Evolutionary conservation across 2,797 vertebrate species (phyloP), one percentile per base, ranked within the genome.

Genomic region (Pantherophis alleghaniensis): DNA sequence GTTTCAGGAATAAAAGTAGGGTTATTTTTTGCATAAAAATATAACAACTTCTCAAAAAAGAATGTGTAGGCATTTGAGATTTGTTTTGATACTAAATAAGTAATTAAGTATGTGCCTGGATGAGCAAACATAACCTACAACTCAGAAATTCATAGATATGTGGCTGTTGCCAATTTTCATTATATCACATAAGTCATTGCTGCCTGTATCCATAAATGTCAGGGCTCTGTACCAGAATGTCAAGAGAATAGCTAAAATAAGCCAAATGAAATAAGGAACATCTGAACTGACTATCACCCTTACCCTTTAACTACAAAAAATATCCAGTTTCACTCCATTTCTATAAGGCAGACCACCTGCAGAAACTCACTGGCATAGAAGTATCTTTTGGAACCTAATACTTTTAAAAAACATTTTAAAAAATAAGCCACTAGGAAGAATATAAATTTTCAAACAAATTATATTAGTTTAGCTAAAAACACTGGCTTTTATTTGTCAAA

Each of bases 331-430:
- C 86, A 88, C 5, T 47, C 57, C 28, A 74, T 74, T 37, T 47
- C 69, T 93, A 57, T 69, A 88, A 69, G 12, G 28, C 7, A 90
- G 89, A 93, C 79, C 92, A 93, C 79, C n/a, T 63, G 89, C 59
- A 88, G 37, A 69, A 74, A 28, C 37, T 51, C 83, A 88, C 18
- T 88, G 42, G 24, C 22, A 24, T 57, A 51, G n/a, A 69, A 11
- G 87, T 55, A 32, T 32, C 55, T 91, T 79, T 91, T 28, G 22
- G 37, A 88, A 91, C 5, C 9, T 88, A 74, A 91, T 83, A 26
- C 57, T 93, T 37, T 87, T 91, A 26, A 93, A 18, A 53, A 3
- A n/a, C 28, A 88, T 91, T 37, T 47, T 1, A 10, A 55, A 55
- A 57, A n/a, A 32, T 86, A 86, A 90, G 53, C 42, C 55, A 92